Base-by-base conservation (phyloP, 2,797 vertebrate species). In the Cyclopterus lumpus region DNA sequence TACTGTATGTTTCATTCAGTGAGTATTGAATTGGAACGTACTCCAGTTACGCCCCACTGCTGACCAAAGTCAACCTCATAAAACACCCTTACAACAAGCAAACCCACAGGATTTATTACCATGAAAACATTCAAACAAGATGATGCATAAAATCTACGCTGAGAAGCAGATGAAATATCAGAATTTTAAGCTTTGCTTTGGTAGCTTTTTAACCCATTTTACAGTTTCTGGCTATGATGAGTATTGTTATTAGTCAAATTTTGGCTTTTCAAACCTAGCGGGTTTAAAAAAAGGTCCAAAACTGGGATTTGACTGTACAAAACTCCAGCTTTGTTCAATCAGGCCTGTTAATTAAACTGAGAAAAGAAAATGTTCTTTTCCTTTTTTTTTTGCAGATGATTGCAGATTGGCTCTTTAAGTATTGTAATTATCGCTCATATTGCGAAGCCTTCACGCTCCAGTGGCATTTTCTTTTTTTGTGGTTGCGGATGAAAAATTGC, bases 391-490 rank as follows among this genome's bases (percentile, higher is more conserved):
- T 67, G 40, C 73, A 48, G 62, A n/a, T n/a, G 40, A 11, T 16
- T n/a, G 67, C 83, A 75, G 79, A 80, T 73, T 60, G 72, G 71
- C 51, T 86, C 71, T 84, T 79, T 83, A 79, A 75, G 64, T 80
- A 59, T 85, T 86, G 82, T 89, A 88, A 91, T 91, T 87, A 90
- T 75, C 0, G n/a, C 74, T 91, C 85, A 67, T 84, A 78, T 85
- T 84, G 85, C 15, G 57, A 53, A 71, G 40, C 38, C 69, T 77
- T 86, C 84, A 88, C 54, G 71, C 87, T 88, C 63, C 82, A 28
- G 68, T 64, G 18, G 73, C 22, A n/a, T 74, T 84, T 87, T 90
- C 88, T 90, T 84, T 88, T 90, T 87, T 90, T 89, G 86, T 89
- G 89, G 88, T 87, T 86, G 87, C 44, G 73, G 77, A 71, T 89